Base-by-base conservation (phyloP, 2,888 invertebrate genomes). In the Caenorhabditis sp. region DNA sequence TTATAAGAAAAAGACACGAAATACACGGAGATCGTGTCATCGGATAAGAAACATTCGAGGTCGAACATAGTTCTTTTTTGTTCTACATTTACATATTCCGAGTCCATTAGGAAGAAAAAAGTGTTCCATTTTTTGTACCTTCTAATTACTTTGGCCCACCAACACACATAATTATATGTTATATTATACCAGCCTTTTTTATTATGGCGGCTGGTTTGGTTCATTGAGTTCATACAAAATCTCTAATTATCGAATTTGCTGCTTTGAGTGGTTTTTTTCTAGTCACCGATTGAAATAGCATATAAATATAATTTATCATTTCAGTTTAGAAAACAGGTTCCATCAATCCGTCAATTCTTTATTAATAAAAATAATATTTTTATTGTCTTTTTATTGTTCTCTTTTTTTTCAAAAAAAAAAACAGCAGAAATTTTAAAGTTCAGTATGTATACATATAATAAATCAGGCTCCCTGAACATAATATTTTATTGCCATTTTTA, bases 1-100 rank as follows among this genome's bases (percentile, higher is more conserved):
- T 72, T 72, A 56, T 43, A 17, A 43, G 17, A 17, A 43, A 43
- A 43, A 43, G 43, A 14, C 10, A 43, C 43, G 43, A 14, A 43
- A 43, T 14, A 43, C 43, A 14, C 17, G 43, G 17, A 43, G 43
- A 43, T 43, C 8, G 43, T 43, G 43, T 43, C 43, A 43, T 43
- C 17, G 43, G 43, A 43, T 43, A 43, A 43, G 43, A 43, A 43
- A 43, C 43, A 43, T 43, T 43, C 43, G 43, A 43, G 43, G 43
- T 43, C 43, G 43, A 43, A 43, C 43, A 43, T 43, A 43, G 43
- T 43, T 43, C 17, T 43, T 43, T 43, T 43, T 10, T 43, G 17
- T 43, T 43, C 43, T 17, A 17, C 14, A 17, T 17, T 43, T 10
- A 17, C 43, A 10, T 17, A 17, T 43, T 43, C 43, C 43, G 43